Evolutionary conservation across 2,888 invertebrate genomes (phyloP), one percentile per base, ranked within the genome.

Genomic region (Sicus ferrugineus): DNA sequence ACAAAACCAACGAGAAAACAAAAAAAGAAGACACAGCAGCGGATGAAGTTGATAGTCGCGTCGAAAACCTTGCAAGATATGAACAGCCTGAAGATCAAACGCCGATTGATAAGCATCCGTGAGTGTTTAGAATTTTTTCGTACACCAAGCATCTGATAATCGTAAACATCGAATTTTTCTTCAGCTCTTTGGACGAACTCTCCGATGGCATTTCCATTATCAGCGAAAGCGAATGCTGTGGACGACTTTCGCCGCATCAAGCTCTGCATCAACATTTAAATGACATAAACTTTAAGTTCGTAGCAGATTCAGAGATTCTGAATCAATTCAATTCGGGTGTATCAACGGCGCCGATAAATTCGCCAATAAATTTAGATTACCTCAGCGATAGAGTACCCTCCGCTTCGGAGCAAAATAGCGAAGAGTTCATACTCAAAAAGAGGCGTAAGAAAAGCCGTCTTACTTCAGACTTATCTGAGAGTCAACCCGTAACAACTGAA

Each of bases 191-290:
- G 48, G 84, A 84, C 63, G 84, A 84, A 66, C 73, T 83, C n/a
- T 84, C 85, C 9, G 84, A 84, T 76, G 85, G 83, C 50, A 84
- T 85, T 52, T 85, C 84, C 11, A 80, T 85, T 30, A 85, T 84
- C n/a, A 84, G 85, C 72, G 84, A 84, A 68, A 81, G 79, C 72
- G 84, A 85, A 63, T 83, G 83, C 74, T 78, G 78, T n/a, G 84
- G 80, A 6, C 78, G 83, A 26, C 63, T 80, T 14, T 80, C 84
- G 1, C 84, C 85, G 16, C 78, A 81, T 73, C 78, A 80, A 26
- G 77, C 76, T 70, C 19, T 82, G 6, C 77, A 77, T 42, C 79
- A 79, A 26, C 78, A 78, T 64, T 75, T 81, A 0, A 75, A 74
- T 16, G 78, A 81, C 19, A 69, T 81, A 31, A 77, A 75, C 69